phyloP scores from a whole-genome alignment of 2,113 vertebrate species.

The Centrocercus urophasianus region DNA sequence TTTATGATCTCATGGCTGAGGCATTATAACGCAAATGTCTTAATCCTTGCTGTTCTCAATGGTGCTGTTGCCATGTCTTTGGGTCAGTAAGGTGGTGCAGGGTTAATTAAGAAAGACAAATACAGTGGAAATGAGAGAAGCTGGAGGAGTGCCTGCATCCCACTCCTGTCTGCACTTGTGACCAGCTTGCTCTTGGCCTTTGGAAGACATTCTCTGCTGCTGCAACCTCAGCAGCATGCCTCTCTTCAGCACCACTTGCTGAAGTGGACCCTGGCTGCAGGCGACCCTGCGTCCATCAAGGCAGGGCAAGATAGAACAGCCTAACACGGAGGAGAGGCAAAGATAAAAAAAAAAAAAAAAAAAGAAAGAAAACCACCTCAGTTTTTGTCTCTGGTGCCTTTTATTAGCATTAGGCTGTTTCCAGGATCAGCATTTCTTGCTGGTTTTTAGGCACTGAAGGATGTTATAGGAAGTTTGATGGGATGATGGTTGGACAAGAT shows the following conservation, averaged over 20 bases:
- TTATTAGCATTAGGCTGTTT: not conserved
- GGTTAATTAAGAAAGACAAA: constrained; percentile 62
- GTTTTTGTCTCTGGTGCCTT: not conserved
- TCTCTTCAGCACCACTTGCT: not conserved
- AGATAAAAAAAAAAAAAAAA: not conserved
- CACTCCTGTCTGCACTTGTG: not conserved
- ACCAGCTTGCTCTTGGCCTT: not conserved
- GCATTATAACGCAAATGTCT: constrained; percentile 22
- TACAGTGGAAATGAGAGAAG: constrained; percentile 12
- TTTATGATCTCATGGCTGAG: constrained; percentile 64
- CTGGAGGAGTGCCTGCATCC: not conserved
- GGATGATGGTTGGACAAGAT: too few species aligned
- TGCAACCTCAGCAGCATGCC: not conserved
- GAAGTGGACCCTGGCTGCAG: not conserved
- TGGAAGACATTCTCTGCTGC: not conserved
- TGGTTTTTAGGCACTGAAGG: not conserved
- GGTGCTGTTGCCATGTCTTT: constrained; percentile 22
- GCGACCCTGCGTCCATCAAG: not conserved
- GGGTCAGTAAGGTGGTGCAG: constrained; percentile 35
- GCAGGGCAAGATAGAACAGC: not conserved
- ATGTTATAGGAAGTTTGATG: not conserved
- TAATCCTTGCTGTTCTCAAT: constrained; percentile 46
- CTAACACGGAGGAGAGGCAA: not conserved
- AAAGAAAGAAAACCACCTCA: accelerated
- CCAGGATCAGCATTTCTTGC: not conserved